Evolutionary conservation across 2,113 vertebrate genomes (phyloP), one percentile per base, ranked within the genome.

Genomic region (Rhegmatorhina hoffmannsi): DNA sequence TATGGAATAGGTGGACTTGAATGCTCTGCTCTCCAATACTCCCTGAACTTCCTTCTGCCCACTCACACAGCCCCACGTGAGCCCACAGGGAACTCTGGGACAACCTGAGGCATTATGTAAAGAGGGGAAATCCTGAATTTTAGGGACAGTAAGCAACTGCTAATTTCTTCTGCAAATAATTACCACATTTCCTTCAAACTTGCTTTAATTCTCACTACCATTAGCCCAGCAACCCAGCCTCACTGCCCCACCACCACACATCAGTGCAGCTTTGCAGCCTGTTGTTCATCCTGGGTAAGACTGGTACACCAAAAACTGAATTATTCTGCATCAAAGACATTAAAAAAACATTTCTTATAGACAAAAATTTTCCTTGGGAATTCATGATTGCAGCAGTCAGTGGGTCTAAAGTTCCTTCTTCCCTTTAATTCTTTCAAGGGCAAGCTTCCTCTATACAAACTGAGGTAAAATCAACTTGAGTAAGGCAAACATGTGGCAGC

Each of bases 31-130:
- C 69, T 78, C 11, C 3, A 81, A 59, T 70, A 68, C 47, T 49
- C 38, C 53, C 60, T 3, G 28, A 46, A 43, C 12, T 73, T 83
- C 91, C 67, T 66, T 29, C 36, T 33, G 49, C 49, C 56, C 0
- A 0, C 72, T 56, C 43, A 20, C 56, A 43, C 79, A 70, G 40
- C 40, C 34, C 34, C 0, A 0, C 12, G 20, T 40, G 1, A 69
- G 23, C 33, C 7, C 1, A 21, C 4, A 0, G 8, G 33, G 34
- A 11, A 14, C 53, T 59, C 26, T 1, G 7, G 49, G 23, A 74
- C 46, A 58, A 4, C 4, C 7, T 24, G 47, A 10, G 36, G 6
- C 24, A 40, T 77, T 46, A 44, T 8, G 33, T 10, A 60, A 43
- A 40, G 24, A 44, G 21, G 10, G 50, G 24, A 20, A 83, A 24